Evolutionary conservation across 2,888 invertebrate genomes (phyloP), one percentile per base, ranked within the genome.

Genomic region (Metellina segmentata): DNA sequence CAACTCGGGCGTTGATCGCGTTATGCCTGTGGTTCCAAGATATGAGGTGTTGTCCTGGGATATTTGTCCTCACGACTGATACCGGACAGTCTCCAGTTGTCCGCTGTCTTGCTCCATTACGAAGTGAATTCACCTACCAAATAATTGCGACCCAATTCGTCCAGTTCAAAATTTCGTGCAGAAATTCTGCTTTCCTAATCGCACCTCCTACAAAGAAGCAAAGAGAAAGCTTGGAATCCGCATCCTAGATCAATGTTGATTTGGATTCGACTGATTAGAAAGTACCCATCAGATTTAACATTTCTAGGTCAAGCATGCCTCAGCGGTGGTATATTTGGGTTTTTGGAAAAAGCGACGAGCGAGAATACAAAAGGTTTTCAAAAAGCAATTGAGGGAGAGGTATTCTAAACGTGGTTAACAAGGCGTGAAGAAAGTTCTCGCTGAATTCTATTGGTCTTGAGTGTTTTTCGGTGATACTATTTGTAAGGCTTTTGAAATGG

Each of bases 351-450:
- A 16, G 61, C 61, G 16, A 61, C 4, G 34, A 69, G 49, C 5
- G n/a, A 75, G 74, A 85, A 75, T 74, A 74, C 7, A 85, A 85
- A 75, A 83, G 52, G 53, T 52, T 11, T 71, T 34, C 20, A 72
- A 74, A 83, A 83, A 83, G 53, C 11, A 61, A 13, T 19, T 79
- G 61, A 16, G 61, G n/a, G 61, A 9, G 61, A 75, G 75, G 71
- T 51, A 72, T 71, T 81, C 20, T 34, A 69, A 77, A 16, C 20
- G 16, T 69, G 82, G n/a, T 51, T 19, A 71, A 4, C 71, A 71
- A 51, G 53, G 85, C 75, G 75, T 85, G 85, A 85, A 75, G 75
- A 34, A 48, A 48, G n/a, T 61, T 85, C 85, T 75, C 48, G 19
- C 7, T 49, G 52, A 0, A 49, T 19, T 72, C 52, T 71, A 11